Conservation (phyloP, 92 coral and sea anemone genomes). For the Epizoanthus fatuus region DNA sequence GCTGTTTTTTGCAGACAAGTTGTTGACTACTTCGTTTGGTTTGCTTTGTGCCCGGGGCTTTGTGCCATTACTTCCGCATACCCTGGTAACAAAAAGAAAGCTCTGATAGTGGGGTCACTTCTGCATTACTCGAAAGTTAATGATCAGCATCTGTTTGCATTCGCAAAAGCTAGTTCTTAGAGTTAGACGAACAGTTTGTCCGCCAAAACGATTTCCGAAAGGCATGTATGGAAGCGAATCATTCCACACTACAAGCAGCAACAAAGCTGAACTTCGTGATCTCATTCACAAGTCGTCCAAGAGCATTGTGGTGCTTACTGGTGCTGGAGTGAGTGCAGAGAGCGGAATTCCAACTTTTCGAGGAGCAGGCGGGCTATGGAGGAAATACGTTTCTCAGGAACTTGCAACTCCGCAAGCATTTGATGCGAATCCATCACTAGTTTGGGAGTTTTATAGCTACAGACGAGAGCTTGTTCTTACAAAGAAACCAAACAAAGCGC, state of each 20-base stretch:
- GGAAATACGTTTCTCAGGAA: constrained; percentile 88
- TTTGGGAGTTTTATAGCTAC: constrained; percentile 99
- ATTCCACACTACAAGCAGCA: constrained; percentile 67
- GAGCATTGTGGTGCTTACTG: constrained; percentile 84
- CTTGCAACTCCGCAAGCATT: constrained; percentile 91
- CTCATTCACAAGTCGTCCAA: constrained; percentile 76
- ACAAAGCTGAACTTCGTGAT: constrained; percentile 77
- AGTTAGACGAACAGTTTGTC: not conserved
- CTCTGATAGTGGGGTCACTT: not conserved
- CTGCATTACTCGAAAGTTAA: not conserved
- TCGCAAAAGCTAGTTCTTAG: not conserved
- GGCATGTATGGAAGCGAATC: constrained; percentile 36
- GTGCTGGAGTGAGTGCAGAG: constrained; percentile 98
- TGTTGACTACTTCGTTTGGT: no score
- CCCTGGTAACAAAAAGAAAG: no score
- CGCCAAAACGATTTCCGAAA: not conserved
- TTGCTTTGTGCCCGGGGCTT: not conserved
- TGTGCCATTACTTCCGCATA: no score
- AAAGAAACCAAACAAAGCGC: constrained; percentile 94
- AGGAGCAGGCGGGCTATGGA: constrained; percentile 98
- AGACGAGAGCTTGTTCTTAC: constrained; percentile 92
- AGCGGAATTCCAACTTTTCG: constrained; percentile 99
- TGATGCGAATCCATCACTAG: constrained; percentile 87
- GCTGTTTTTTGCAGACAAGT: not conserved
- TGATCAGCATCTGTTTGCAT: not conserved